Percentiles rank a stretch among this genome's conserved stretches.
phyloP scores from a whole-genome alignment of 2,888 invertebrate genomes.

The Strigamia crassipes region DNA sequence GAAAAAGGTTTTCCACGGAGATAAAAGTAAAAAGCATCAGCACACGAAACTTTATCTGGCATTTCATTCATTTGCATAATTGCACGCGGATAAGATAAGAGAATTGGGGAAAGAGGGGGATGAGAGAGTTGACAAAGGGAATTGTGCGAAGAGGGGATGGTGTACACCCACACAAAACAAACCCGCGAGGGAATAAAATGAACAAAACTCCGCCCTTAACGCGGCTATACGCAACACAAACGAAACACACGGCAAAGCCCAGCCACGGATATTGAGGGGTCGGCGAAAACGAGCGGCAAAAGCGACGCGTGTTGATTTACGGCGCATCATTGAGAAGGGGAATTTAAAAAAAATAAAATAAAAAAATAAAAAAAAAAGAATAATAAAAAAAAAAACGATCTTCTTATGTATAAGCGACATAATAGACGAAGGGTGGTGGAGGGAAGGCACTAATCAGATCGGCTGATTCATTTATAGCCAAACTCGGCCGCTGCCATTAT shows the following conservation, averaged over 20 bases:
- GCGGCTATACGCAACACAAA: background rate
- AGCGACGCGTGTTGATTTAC: background rate
- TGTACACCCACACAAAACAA: background rate
- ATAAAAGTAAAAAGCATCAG: conserved; percentile 34
- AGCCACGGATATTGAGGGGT: background rate
- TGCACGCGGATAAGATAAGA: conserved; percentile 28
- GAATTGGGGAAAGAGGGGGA: conserved; percentile 12
- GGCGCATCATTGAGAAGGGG: background rate
- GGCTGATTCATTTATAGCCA: background rate
- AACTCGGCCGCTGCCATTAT: background rate
- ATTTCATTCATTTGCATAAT: conserved; percentile 10
- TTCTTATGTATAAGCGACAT: background rate
- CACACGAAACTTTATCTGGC: background rate
- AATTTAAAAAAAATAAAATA: background rate
- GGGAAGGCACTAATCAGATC: background rate
- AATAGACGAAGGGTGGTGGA: background rate
- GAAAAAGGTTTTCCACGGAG: background rate
- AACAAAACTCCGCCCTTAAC: background rate
- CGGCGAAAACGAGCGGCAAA: background rate
- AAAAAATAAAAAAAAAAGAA: conserved; percentile 53
- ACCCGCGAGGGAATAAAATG: background rate
- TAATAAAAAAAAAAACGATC: conserved; percentile 42
- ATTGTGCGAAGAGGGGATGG: background rate
- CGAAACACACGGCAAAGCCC: background rate
- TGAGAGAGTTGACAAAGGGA: background rate